Evolutionary conservation across 2,113 vertebrate genomes (phyloP).

Genomic region (Nematolebias whitei): DNA sequence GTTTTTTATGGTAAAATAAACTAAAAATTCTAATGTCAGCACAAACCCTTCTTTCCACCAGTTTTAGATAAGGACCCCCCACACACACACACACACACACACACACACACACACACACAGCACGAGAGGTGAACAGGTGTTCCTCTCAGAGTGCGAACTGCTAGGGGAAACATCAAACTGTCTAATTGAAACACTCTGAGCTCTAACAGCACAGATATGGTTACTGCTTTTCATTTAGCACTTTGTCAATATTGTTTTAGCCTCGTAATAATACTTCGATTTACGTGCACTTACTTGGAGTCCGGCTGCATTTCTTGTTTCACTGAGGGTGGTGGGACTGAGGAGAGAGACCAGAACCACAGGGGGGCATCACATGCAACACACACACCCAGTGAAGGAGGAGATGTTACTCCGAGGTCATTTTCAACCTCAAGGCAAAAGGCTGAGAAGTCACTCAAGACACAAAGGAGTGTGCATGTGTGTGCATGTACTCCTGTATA

Average conservation of each 20-base stretch:
- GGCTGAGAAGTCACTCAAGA: constrained; percentile 55
- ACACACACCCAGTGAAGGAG: constrained; percentile 6
- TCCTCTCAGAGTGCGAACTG: constrained; percentile 9
- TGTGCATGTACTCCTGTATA: neutral
- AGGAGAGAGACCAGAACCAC: constrained; percentile 20
- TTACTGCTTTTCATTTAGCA: constrained; percentile 42
- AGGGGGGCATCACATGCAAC: constrained; percentile 11
- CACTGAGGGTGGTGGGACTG: constrained; percentile 2
- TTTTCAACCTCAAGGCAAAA: constrained; percentile 52
- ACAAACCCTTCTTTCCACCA: too few relatives aligned
- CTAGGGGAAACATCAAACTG: constrained; percentile 6
- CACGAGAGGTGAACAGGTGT: constrained; percentile 21
- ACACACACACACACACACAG: too few relatives aligned
- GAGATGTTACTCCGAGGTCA: constrained; percentile 52
- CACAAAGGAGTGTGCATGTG: constrained; percentile 20
- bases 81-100: too few relatives aligned
- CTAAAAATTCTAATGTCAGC: too few relatives aligned
- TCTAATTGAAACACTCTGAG: constrained; percentile 18
- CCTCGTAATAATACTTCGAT: constrained; percentile 14
- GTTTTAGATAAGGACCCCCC: too few relatives aligned
- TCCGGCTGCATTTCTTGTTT: constrained; percentile 11
- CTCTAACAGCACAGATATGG: constrained; percentile 12
- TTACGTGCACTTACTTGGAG: constrained; percentile 32
- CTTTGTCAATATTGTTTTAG: constrained; percentile 32
- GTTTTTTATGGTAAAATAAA: too few relatives aligned